phyloP scores from a whole-genome alignment of 2,113 vertebrate species.

The Cettia cetti region DNA sequence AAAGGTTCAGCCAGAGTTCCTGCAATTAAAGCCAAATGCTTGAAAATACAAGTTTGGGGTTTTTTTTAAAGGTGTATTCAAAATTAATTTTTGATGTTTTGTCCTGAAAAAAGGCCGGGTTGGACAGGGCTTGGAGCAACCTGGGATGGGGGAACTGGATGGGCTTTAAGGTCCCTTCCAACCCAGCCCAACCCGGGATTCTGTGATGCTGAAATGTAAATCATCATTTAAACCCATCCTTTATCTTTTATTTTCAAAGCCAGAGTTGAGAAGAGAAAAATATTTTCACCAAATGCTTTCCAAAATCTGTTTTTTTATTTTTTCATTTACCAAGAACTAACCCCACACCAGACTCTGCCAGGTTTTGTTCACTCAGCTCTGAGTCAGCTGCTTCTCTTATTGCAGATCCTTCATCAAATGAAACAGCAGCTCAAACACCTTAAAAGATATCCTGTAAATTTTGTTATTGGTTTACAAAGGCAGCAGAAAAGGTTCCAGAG shows the following conservation, averaged over 20 bases:
- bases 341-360: background rate
- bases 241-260: background rate
- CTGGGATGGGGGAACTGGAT: background rate
- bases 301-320: background rate
- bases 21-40: background rate
- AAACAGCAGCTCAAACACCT: background rate
- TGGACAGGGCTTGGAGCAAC: background rate
- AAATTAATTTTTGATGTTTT: background rate
- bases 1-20: background rate
- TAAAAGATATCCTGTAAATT: background rate
- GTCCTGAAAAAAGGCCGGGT: background rate
- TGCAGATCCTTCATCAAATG: background rate
- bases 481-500: background rate
- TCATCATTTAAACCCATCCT: background rate
- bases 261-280: background rate
- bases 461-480: background rate
- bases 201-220: background rate
- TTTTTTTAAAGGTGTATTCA: background rate
- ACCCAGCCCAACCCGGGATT: background rate
- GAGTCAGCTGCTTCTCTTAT: background rate
- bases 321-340: background rate
- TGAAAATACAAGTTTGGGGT: background rate
- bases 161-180: background rate
- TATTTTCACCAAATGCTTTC: background rate
- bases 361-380: background rate